Base-by-base conservation (phyloP, 2,797 vertebrate species). In the Cetoscarus ocellatus region DNA sequence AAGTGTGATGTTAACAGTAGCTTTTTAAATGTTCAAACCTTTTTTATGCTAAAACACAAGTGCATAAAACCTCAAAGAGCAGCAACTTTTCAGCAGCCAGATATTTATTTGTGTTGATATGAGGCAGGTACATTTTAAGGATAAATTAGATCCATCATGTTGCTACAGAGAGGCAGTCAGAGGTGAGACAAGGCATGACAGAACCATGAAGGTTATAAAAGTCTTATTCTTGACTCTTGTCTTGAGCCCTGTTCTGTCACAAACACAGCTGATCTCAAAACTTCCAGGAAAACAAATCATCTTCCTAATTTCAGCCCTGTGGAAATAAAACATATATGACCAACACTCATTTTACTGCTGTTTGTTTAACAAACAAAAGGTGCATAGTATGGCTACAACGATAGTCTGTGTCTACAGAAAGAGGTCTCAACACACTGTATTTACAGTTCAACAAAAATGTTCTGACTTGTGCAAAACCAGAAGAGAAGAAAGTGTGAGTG, bases 401-500 rank as follows among this genome's bases (percentile, higher is more conserved):
- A 56, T 60, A 59, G 48, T 66, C 1, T 39, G n/a, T 47, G 36
- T 34, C 10, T 18, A 7, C n/a, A 67, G 34, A 35, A 3, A 11
- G 57, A 6, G 11, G 3, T 34, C n/a, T 4, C n/a, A 36, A 52
- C 9, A 17, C 15, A n/a, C 14, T 57, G n/a, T 57, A 17, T 35
- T 38, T 8, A 34, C 7, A 59, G 34, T 13, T 10, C 10, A 8
- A 73, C 34, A 36, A 10, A 3, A 43, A 3, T 8, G 48, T 55
- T 50, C 14, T 51, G 40, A 52, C 12, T 8, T 66, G 67, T 83
- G 67, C 59, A 75, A 79, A 68, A 64, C 0, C 47, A 4, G 55
- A 66, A 57, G 0, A 1, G 19, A 7, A 40, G 61, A 35, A 47
- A 72, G 38, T 17, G 17, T 18, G 13, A 66, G 67, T 10, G 1